Evolutionary conservation across 2,797 vertebrate genomes (phyloP).

Genomic region (Pogoniulus pusillus): DNA sequence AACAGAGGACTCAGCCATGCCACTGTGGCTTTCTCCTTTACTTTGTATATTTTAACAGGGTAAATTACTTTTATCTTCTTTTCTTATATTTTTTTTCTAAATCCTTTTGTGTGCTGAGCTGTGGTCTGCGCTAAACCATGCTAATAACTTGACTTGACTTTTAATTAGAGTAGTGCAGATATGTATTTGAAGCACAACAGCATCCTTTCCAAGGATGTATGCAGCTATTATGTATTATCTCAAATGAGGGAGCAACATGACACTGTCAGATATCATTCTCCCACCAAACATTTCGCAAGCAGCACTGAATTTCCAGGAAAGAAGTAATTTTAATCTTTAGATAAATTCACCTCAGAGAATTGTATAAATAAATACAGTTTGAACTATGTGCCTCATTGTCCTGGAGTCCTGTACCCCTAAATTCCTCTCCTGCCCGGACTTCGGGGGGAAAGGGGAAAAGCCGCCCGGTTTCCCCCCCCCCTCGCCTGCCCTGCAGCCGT

Average conservation of each 20-base stretch:
- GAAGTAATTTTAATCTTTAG: background rate
- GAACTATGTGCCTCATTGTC: background rate
- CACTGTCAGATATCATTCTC: background rate
- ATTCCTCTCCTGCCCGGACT: too few relatives aligned
- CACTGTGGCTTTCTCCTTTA: rapidly evolving
- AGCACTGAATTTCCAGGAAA: background rate
- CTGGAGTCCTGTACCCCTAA: too few relatives aligned
- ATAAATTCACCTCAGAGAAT: background rate
- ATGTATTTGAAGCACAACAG: conserved; percentile 5
- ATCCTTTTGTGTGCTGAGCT: background rate
- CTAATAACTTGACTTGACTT: conserved; percentile 14
- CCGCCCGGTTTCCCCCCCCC: too few relatives aligned
- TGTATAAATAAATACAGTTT: background rate
- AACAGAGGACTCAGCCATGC: background rate
- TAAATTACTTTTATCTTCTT: background rate
- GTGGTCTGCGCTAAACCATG: background rate
- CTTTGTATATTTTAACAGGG: background rate
- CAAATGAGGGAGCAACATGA: background rate
- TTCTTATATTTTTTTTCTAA: background rate
- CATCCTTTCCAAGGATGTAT: conserved; percentile 8
- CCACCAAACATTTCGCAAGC: background rate
- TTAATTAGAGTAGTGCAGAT: conserved; percentile 27
- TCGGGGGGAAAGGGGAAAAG: too few relatives aligned
- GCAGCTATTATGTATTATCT: background rate
- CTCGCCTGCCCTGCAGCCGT: too few relatives aligned